These are phyloP conservation scores for Mycetomoellerius zeteki DNA, from an alignment of 1,140 invertebrate species.

Conservation along the genomic window DNA sequence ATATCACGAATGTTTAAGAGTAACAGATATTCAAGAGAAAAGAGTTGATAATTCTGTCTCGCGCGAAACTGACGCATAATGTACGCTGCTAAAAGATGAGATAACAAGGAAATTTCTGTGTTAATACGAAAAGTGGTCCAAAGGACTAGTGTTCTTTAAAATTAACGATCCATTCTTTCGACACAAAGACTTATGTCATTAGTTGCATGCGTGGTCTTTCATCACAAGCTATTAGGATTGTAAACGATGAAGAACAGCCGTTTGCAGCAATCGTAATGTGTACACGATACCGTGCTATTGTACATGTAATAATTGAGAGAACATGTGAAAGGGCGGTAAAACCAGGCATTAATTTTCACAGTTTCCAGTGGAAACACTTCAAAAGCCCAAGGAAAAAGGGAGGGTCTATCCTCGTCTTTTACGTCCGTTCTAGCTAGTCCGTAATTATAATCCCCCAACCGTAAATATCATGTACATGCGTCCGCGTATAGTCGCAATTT, in stretches of 20 bases:
- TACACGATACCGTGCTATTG: slow-evolving; percentile 35
- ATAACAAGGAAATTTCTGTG: slow-evolving; percentile 3
- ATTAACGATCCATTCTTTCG: neutral
- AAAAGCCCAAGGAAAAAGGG: slow-evolving; percentile 50
- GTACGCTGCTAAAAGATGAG: neutral
- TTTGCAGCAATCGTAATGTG: slow-evolving; percentile 53
- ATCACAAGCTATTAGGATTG: slow-evolving; percentile 31
- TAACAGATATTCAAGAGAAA: neutral
- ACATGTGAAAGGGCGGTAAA: slow-evolving; percentile 33
- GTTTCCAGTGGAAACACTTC: slow-evolving; percentile 41
- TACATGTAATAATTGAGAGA: slow-evolving; percentile 57
- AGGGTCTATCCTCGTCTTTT: slow-evolving; percentile 34
- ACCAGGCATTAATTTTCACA: slow-evolving; percentile 54
- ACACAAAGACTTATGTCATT: slow-evolving; percentile 16
- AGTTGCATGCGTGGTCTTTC: slow-evolving; percentile 26
- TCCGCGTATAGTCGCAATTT: slow-evolving; percentile 40
- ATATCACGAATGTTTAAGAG: neutral
- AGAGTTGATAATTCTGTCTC: neutral
- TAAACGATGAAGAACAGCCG: neutral
- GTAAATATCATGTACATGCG: slow-evolving; percentile 51
- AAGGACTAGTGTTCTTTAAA: slow-evolving; percentile 21
- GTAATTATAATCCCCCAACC: slow-evolving; percentile 48
- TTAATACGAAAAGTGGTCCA: slow-evolving; percentile 7
- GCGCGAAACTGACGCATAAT: neutral
- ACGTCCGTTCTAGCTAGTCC: neutral